A percentile compares a stretch with the other conserved stretches of the same genome.
phyloP scores from a whole-genome alignment of 2,888 invertebrate genomes.

The Brachycybe producta region DNA sequence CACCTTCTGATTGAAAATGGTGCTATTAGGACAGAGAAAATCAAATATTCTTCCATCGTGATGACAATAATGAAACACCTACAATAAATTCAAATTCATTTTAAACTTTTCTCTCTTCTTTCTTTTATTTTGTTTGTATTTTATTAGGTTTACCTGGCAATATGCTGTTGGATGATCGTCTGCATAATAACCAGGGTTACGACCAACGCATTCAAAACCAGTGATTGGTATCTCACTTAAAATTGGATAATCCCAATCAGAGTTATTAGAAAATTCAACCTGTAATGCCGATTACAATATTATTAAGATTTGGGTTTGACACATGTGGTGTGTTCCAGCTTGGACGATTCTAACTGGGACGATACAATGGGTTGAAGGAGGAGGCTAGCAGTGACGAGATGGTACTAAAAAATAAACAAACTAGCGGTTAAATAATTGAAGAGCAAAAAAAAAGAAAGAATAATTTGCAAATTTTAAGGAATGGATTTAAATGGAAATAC shows the following conservation, averaged over 20 bases:
- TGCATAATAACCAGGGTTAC: slow-evolving; percentile 15
- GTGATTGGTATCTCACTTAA: slow-evolving; percentile 13
- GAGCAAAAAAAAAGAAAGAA: no score
- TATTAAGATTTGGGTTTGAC: no score
- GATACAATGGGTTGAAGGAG: no score
- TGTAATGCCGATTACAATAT: no score
- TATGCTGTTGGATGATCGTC: slow-evolving; percentile 15
- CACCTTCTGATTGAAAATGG: slow-evolving; percentile 17
- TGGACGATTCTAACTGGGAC: no score
- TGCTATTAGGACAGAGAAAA: slow-evolving; percentile 17
- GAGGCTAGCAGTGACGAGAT: no score
- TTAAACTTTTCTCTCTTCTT: neutral
- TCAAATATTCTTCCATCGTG: slow-evolving; percentile 19
- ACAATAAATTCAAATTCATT: neutral
- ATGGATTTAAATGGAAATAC: no score
- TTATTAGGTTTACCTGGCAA: slow-evolving; percentile 14
- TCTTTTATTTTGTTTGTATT: neutral
- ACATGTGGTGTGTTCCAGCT: no score
- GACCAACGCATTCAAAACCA: slow-evolving; percentile 14
- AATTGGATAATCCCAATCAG: slow-evolving; percentile 11
- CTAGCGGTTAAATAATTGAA: no score
- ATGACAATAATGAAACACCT: slow-evolving; percentile 20
- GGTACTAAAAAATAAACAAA: no score
- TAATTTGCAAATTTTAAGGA: no score
- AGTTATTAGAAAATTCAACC: no score